Conservation (phyloP, 2,113 vertebrate genomes). For the Caranx melampygus region DNA sequence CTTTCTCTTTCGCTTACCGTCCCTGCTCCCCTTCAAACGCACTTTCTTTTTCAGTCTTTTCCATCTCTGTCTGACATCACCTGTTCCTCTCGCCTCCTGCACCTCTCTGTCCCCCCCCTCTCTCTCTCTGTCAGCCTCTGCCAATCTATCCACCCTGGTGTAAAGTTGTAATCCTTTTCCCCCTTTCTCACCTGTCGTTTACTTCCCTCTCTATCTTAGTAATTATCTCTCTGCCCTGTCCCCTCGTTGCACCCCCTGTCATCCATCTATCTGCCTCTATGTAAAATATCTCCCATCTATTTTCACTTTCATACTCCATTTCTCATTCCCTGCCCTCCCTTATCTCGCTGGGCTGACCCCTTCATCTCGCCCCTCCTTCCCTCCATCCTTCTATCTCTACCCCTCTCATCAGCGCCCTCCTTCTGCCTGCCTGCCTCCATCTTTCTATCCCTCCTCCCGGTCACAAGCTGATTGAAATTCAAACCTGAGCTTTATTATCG, state of each 20-base stretch:
- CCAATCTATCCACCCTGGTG: conserved; percentile 64
- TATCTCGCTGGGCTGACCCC: conserved; percentile 78
- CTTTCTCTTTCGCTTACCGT: conserved; percentile 49
- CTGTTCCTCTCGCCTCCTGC: conserved; percentile 41
- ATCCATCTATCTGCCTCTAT: conserved; percentile 76
- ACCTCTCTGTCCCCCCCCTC: conserved; percentile 41
- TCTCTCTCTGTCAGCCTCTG: conserved; percentile 36
- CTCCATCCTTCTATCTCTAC: conserved; percentile 59
- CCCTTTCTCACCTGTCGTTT: conserved; percentile 72
- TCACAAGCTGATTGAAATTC: conserved; percentile 74
- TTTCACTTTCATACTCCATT: conserved; percentile 69
- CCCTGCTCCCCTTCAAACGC: conserved; percentile 60
- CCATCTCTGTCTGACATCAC: conserved; percentile 54
- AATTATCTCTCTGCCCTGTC: conserved; percentile 81
- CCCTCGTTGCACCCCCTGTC: conserved; percentile 64
- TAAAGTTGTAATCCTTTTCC: conserved; percentile 72
- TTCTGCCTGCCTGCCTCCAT: conserved; percentile 55
- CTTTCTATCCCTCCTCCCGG: conserved; percentile 64
- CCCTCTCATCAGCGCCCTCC: conserved; percentile 67
- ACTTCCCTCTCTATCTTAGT: conserved; percentile 75
- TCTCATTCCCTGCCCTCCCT: conserved; percentile 75
- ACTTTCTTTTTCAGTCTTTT: conserved; percentile 39
- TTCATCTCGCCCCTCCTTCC: conserved; percentile 69
- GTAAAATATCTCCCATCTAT: conserved; percentile 83
- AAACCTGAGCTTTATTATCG: conserved; percentile 64